These are phyloP conservation scores for Bacillus rossius DNA, from an alignment of 1,140 invertebrate species.

Conservation along the genomic window DNA sequence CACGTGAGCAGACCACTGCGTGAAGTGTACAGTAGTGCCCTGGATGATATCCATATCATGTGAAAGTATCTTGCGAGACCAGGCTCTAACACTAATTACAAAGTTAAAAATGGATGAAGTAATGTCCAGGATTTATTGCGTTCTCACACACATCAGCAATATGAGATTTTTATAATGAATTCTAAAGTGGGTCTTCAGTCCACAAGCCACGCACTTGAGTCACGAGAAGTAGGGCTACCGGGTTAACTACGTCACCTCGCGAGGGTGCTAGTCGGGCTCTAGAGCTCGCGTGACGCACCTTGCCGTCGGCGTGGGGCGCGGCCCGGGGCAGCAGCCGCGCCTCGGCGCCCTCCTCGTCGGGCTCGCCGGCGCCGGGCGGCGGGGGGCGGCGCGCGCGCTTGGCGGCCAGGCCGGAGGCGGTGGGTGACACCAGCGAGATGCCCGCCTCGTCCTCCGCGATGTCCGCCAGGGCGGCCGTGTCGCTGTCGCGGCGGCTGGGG, in stretches of 20 bases:
- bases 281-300: slow-evolving; percentile 5
- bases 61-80: too few species aligned
- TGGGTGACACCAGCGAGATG: neutral
- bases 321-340: slow-evolving; percentile 39
- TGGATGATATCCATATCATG: too few species aligned
- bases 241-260: too few species aligned
- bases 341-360: slow-evolving; percentile 39
- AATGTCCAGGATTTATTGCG: too few species aligned
- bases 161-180: too few species aligned
- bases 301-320: neutral
- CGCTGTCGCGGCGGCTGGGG: slow-evolving; percentile 38
- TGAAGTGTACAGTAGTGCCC: neutral
- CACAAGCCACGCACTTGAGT: too few species aligned
- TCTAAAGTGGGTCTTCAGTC: too few species aligned
- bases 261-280: too few species aligned
- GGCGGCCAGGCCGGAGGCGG: neutral
- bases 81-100: too few species aligned
- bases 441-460: neutral
- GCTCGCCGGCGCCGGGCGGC: slow-evolving; percentile 26
- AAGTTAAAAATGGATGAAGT: too few species aligned
- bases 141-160: too few species aligned
- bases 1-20: neutral
- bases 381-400: neutral
- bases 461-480: slow-evolving; percentile 18
- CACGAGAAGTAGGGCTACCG: too few species aligned